Base-by-base conservation (phyloP, 2,113 vertebrate species). In the Tupaia chinensis region DNA sequence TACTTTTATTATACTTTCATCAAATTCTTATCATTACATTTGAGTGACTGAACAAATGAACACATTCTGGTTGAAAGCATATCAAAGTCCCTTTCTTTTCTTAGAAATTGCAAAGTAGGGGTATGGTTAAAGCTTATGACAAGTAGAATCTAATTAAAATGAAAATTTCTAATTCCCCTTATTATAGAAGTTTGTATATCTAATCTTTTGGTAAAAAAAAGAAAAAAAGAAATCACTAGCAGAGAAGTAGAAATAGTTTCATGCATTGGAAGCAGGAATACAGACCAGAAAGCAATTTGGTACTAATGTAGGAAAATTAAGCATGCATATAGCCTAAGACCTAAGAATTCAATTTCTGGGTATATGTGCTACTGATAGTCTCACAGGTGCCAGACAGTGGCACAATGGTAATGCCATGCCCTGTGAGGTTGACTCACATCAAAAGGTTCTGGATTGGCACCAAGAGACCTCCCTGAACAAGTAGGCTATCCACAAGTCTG, bases 61-160 rank as follows among this genome's bases (percentile, higher is more conserved):
- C 80, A 27, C 34, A 80, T 54, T 91, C 73, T 53, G 34, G n/a
- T 17, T 77, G 73, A 85, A 93, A 91, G 68, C 60, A 83, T 1
- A 72, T 63, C 15, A 27, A 88, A 72, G 20, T 69, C 68, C 54
- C 17, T 60, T 61, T 70, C 60, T 79, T 92, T 19, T 34, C 63
- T 81, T 81, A n/a, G 11, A 91, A 66, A 72, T 66, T 87, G 81
- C 9, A 78, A 27, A 91, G 29, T 69, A 11, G n/a, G 61, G 17
- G 60, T 56, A 85, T 7, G 53, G 68, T 29, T 70, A 61, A 89
- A 32, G 78, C 17, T 92, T n/a, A 92, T 70, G 53, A 86, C 17
- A 91, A 93, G 44, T 8, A 93, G 58, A 19, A 94, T 89, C 73
- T 29, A 89, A 84, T 72, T 76, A 25, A 82, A 92, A 93, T 54